Conservation (phyloP, 2,888 invertebrate genomes). For the Thera britannica region DNA sequence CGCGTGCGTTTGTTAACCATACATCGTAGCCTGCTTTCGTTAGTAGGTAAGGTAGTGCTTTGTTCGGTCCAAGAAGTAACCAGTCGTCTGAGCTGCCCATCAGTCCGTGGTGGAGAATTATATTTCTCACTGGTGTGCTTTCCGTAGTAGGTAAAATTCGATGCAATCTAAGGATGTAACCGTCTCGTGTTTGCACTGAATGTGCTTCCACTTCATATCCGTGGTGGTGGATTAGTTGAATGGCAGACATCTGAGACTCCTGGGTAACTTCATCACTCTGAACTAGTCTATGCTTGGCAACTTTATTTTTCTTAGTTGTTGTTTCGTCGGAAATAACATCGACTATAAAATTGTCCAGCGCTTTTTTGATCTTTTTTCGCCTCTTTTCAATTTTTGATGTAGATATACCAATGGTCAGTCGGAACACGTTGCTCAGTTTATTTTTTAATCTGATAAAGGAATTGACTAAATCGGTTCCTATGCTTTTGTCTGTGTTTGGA, state of each 20-base stretch:
- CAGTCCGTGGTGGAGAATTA: slow-evolving; percentile 58
- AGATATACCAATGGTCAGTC: neutral
- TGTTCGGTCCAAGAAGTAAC: slow-evolving; percentile 54
- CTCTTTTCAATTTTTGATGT: slow-evolving; percentile 6
- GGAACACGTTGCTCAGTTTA: slow-evolving; percentile 9
- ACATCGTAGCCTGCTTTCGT: slow-evolving; percentile 80
- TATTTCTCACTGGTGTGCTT: slow-evolving; percentile 28
- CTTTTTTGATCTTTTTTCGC: slow-evolving; percentile 40
- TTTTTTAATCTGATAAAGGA: slow-evolving; percentile 9
- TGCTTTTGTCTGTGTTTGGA: neutral
- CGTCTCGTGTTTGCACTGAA: slow-evolving; percentile 53
- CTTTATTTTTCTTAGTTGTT: neutral
- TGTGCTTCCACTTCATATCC: slow-evolving; percentile 53
- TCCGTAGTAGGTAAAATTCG: slow-evolving; percentile 43
- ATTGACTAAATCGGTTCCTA: neutral
- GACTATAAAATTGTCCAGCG: slow-evolving; percentile 43
- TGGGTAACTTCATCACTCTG: neutral
- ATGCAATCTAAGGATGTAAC: slow-evolving; percentile 54
- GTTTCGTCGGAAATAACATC: slow-evolving; percentile 28
- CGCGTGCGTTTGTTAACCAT: slow-evolving; percentile 81
- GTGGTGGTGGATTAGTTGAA: slow-evolving; percentile 40
- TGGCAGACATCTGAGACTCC: slow-evolving; percentile 17
- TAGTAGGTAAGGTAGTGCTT: slow-evolving; percentile 64
- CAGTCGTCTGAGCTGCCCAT: slow-evolving; percentile 62
- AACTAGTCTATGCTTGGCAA: neutral